Conservation (phyloP, 1,140 invertebrate species). For the Chymomyza costata region DNA sequence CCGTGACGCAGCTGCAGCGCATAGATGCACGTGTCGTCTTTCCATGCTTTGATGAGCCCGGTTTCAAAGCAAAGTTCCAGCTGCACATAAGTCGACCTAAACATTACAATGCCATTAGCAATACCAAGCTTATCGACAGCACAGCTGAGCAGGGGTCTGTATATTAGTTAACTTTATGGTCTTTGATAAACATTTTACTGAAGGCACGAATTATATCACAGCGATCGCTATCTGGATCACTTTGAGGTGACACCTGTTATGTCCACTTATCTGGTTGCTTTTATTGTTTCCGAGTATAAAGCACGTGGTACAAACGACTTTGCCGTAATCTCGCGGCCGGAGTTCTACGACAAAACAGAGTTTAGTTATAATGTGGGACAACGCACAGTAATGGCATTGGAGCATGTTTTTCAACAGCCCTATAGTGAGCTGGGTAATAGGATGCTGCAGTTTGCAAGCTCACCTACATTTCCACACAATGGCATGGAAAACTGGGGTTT, state of each 20-base stretch:
- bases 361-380: slow-evolving; percentile 78
- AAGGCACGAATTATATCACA: no score
- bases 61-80: slow-evolving; percentile 87
- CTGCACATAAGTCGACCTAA: slow-evolving; percentile 80
- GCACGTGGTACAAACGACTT: slow-evolving; percentile 67
- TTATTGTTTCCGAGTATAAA: slow-evolving; percentile 83
- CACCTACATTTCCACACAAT: slow-evolving; percentile 85
- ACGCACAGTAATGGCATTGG: slow-evolving; percentile 75
- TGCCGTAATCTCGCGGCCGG: slow-evolving; percentile 80
- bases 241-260: slow-evolving; percentile 79
- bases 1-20: slow-evolving; percentile 89
- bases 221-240: slow-evolving; percentile 41
- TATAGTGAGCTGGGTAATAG: slow-evolving; percentile 73
- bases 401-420: slow-evolving; percentile 74
- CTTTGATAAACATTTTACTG: neutral
- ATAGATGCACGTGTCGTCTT: slow-evolving; percentile 89
- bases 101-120: slow-evolving; percentile 78
- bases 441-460: slow-evolving; percentile 81
- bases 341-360: slow-evolving; percentile 79
- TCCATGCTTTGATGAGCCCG: slow-evolving; percentile 94
- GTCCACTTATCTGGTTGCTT: slow-evolving; percentile 86
- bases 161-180: neutral
- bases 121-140: slow-evolving; percentile 59
- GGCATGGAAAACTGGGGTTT: slow-evolving; percentile 93
- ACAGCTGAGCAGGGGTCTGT: slow-evolving; percentile 33